Percentiles rank a stretch among this genome's conserved stretches.
These are phyloP conservation scores for Cololabis saira DNA, from an alignment of 2,113 vertebrate genomes.

Conservation along the genomic window DNA sequence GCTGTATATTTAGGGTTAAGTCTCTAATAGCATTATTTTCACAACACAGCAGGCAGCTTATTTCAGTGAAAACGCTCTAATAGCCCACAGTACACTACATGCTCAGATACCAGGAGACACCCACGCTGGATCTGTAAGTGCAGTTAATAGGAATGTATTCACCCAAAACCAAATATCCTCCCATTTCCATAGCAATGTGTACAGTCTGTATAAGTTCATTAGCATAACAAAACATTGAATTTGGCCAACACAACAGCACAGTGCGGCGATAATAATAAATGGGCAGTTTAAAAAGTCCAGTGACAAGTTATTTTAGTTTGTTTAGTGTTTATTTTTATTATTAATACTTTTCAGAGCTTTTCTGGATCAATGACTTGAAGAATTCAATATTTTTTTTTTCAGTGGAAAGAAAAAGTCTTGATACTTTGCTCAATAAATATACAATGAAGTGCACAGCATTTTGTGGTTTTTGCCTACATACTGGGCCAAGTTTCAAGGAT, in stretches of 20 bases:
- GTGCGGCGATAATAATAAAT: too few species aligned
- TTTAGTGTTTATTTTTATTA: neutral
- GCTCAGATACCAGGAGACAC: neutral
- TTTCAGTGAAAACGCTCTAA: neutral
- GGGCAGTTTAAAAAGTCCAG: too few species aligned
- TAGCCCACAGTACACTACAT: neutral
- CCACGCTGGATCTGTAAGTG: neutral
- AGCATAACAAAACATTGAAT: too few species aligned
- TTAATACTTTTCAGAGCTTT: conserved; percentile 9
- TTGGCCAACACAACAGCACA: too few species aligned
- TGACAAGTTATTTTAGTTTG: neutral
- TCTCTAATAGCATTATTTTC: neutral
- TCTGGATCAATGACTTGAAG: conserved; percentile 30
- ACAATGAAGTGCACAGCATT: conserved; percentile 60
- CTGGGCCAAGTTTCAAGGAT: conserved; percentile 52
- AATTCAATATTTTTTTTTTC: neutral
- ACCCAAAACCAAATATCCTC: neutral
- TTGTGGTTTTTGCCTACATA: conserved; percentile 55
- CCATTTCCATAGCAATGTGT: neutral
- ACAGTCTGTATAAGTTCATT: too few species aligned
- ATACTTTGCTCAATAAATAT: conserved; percentile 49
- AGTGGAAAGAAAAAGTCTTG: conserved; percentile 14
- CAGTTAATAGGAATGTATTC: neutral
- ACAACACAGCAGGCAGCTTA: neutral
- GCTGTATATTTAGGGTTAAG: neutral